Percentiles rank a stretch among this genome's conserved stretches.
These are phyloP conservation scores for Notoglanidium macrostoma DNA, from an alignment of 2,797 vertebrate species.

Conservation along the genomic window DNA sequence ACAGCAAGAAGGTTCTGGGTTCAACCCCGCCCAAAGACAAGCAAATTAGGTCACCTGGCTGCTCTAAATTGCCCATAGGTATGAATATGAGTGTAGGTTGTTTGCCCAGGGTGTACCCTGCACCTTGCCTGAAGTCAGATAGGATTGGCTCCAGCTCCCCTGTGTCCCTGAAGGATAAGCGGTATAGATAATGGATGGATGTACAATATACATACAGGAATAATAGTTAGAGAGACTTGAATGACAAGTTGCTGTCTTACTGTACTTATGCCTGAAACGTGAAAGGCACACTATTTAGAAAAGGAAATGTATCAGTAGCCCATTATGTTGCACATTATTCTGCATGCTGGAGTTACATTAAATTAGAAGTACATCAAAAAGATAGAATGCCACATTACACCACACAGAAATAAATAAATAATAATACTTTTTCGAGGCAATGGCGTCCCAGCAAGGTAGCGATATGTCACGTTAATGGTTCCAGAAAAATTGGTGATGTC, in stretches of 20 bases:
- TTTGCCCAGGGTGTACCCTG: no score
- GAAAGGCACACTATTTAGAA: background rate
- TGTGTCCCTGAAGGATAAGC: no score
- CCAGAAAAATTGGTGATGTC: slow-evolving; percentile 95
- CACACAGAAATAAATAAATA: slow-evolving; percentile 23
- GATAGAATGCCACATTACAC: background rate
- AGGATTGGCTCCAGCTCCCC: no score
- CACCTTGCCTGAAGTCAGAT: no score
- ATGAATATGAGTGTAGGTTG: no score
- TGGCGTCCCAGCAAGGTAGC: slow-evolving; percentile 90
- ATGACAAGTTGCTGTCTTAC: background rate
- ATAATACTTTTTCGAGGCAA: slow-evolving; percentile 89
- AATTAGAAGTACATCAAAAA: background rate
- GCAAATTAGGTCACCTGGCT: no score
- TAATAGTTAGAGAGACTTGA: background rate
- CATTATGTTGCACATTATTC: background rate
- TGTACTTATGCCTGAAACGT: background rate
- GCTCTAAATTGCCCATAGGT: no score
- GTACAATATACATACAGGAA: background rate
- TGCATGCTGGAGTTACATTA: background rate
- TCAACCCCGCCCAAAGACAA: no score
- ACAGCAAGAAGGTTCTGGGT: no score
- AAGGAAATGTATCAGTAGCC: background rate
- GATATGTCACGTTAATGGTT: slow-evolving; percentile 95
- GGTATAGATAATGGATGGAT: background rate